Evolutionary conservation across 2,113 vertebrate genomes (phyloP).

Genomic region (Charina bottae): DNA sequence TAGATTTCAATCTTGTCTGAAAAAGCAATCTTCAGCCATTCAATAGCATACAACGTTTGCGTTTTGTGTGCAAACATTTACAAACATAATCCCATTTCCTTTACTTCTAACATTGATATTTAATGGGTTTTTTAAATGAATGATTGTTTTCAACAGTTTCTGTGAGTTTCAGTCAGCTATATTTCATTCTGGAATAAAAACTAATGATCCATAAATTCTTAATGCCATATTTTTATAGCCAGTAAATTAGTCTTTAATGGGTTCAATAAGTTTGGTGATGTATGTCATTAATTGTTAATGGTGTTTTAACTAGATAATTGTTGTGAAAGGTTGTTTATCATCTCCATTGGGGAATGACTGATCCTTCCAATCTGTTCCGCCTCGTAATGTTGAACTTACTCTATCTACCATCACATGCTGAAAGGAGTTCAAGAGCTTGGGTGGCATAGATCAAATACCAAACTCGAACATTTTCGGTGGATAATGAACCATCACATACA

Average conservation of each 20-base stretch:
- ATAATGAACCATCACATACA: conserved; percentile 39
- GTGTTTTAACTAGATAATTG: conserved; percentile 81
- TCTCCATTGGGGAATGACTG: conserved; percentile 57
- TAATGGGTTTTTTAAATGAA: conserved; percentile 65
- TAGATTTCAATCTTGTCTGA: conserved; percentile 75
- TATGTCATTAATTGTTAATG: conserved; percentile 83
- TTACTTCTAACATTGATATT: conserved; percentile 57
- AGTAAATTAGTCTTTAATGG: conserved; percentile 85
- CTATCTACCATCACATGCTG: conserved; percentile 50
- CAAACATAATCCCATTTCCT: conserved; percentile 49
- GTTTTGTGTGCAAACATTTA: conserved; percentile 52
- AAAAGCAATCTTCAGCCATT: conserved; percentile 73
- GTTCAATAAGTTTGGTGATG: conserved; percentile 78
- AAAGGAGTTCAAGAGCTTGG: conserved; percentile 46
- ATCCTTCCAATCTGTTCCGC: conserved; percentile 61
- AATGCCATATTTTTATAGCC: conserved; percentile 84
- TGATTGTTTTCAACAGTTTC: conserved; percentile 71
- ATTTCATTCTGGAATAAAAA: conserved; percentile 78
- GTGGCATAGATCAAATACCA: conserved; percentile 34
- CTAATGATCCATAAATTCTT: conserved; percentile 84
- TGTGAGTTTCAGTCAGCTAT: conserved; percentile 72
- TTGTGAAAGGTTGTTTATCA: conserved; percentile 76
- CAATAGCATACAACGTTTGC: conserved; percentile 59
- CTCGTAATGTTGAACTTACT: conserved; percentile 43
- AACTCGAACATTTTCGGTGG: conserved; percentile 45